Conservation (phyloP, 2,888 invertebrate species). For the Pollenia amentaria region DNA sequence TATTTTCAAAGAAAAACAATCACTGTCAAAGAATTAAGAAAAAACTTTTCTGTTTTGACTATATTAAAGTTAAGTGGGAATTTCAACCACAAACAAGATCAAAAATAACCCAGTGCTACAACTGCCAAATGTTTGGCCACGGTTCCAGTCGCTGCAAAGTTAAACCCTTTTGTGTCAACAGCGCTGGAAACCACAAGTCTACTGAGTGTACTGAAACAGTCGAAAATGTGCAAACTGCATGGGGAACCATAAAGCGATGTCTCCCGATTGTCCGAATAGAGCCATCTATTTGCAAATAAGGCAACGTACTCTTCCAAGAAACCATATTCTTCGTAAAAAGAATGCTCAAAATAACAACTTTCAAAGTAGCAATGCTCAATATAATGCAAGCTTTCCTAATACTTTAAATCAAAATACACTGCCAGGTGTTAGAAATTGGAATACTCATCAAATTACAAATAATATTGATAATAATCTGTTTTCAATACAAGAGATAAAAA, state of each 20-base stretch:
- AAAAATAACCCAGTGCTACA: no score
- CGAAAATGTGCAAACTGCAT: slow-evolving; percentile 6
- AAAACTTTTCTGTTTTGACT: slow-evolving; percentile 11
- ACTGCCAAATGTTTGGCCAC: no score
- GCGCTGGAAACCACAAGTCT: no score
- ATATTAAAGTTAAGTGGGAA: slow-evolving; percentile 9
- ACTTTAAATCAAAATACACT: slow-evolving; percentile 9
- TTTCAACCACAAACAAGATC: slow-evolving; percentile 6
- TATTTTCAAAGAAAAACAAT: slow-evolving; percentile 6
- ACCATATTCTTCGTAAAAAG: background rate
- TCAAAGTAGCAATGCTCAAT: no score
- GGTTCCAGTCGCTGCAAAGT: no score
- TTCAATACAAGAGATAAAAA: no score
- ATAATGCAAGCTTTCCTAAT: slow-evolving; percentile 11
- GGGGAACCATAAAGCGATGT: slow-evolving; percentile 1
- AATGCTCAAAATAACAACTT: background rate
- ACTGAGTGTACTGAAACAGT: background rate
- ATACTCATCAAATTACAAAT: no score
- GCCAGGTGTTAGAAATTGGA: background rate
- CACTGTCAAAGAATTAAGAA: slow-evolving; percentile 14
- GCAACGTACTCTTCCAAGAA: slow-evolving; percentile 1
- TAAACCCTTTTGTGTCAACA: no score
- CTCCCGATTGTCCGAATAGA: background rate
- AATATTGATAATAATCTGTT: no score
- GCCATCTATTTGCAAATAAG: background rate